Evolutionary conservation across 2,113 vertebrate species (phyloP).

Genomic region (Myotis brandtii): DNA sequence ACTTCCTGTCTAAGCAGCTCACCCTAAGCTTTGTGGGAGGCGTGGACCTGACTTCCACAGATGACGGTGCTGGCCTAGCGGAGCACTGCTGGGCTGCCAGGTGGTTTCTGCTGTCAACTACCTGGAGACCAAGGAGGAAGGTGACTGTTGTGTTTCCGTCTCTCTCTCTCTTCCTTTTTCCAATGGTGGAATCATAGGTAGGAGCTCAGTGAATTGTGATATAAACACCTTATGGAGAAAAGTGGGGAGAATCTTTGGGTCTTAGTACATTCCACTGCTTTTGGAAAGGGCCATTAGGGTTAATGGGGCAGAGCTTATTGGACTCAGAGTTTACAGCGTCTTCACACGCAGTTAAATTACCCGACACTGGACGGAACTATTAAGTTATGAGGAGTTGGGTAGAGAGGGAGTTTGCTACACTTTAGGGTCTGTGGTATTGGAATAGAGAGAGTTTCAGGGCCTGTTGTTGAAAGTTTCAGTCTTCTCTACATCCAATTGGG

Average conservation of each 20-base stretch:
- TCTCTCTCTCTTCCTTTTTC: background rate
- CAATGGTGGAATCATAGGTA: background rate
- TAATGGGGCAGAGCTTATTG: background rate
- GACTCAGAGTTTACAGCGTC: background rate
- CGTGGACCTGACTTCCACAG: background rate
- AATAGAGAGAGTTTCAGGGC: background rate
- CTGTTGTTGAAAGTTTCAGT: background rate
- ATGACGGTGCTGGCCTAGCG: background rate
- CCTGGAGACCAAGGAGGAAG: background rate
- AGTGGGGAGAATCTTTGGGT: background rate
- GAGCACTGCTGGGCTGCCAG: background rate
- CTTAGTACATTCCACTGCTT: background rate
- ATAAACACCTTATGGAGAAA: background rate
- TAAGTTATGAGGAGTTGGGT: background rate
- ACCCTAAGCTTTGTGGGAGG: background rate
- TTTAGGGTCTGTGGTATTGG: background rate
- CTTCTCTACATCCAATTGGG: background rate
- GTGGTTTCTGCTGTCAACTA: too few species aligned
- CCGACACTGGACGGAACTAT: background rate
- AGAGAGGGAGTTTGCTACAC: background rate
- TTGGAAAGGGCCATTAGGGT: background rate
- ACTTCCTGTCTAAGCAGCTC: background rate
- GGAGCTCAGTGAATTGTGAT: background rate
- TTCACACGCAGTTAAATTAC: background rate
- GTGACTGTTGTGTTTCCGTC: background rate